Conservation (phyloP, 2,888 invertebrate genomes). For the Harpalus rufipes region DNA sequence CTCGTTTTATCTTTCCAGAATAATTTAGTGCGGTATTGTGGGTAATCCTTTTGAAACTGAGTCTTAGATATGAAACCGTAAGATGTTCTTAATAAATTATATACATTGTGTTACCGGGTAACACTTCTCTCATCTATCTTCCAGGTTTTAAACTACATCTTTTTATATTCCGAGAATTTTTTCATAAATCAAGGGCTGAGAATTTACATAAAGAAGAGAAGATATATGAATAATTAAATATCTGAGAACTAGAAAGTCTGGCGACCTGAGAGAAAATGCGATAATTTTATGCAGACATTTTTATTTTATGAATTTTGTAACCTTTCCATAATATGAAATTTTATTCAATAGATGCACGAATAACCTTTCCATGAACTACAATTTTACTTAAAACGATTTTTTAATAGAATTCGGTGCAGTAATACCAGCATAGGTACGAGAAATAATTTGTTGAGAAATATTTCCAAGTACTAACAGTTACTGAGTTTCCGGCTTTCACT, state of each 20-base stretch:
- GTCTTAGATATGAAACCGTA: slow-evolving; percentile 55
- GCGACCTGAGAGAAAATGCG: not conserved
- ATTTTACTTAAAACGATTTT: not conserved
- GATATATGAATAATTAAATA: slow-evolving; percentile 44
- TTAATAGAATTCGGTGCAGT: no score
- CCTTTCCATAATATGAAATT: not conserved
- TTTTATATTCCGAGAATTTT: slow-evolving; percentile 23
- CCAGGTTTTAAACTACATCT: slow-evolving; percentile 43
- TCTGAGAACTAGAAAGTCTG: not conserved
- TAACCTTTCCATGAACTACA: not conserved
- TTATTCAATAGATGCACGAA: not conserved
- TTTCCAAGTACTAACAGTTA: no score
- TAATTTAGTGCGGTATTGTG: slow-evolving; percentile 53
- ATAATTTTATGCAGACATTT: not conserved
- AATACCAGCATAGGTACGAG: no score
- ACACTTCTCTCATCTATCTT: slow-evolving; percentile 56
- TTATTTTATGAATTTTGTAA: not conserved
- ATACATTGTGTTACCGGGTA: slow-evolving; percentile 55
- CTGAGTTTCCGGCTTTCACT: no score
- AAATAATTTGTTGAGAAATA: no score
- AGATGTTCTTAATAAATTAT: slow-evolving; percentile 57
- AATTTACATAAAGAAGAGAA: slow-evolving; percentile 32
- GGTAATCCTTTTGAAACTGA: slow-evolving; percentile 58
- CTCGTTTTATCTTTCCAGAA: slow-evolving; percentile 38
- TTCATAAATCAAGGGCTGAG: slow-evolving; percentile 27